Conservation (phyloP, 53 echinoderm and acorn worm genomes). For the Antedon mediterranea region DNA sequence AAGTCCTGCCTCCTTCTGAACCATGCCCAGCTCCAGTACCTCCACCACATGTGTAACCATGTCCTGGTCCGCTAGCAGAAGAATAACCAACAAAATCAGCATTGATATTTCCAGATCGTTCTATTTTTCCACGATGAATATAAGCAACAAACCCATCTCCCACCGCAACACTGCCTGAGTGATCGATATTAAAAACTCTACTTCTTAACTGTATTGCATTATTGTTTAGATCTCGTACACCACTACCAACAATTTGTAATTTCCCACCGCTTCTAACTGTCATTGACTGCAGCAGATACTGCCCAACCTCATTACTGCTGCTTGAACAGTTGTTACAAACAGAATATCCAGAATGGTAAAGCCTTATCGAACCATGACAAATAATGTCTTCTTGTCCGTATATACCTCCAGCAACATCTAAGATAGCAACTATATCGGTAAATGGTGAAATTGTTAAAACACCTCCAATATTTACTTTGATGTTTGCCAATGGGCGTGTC, state of each 20-base stretch:
- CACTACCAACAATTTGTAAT: conserved; percentile 14
- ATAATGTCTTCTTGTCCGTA: conserved; percentile 39
- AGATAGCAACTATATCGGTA: conserved; percentile 19
- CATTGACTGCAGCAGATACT: conserved; percentile 38
- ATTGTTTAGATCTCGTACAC: conserved; percentile 12
- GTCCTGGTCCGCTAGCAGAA: conserved; percentile 30
- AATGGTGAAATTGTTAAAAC: conserved; percentile 29
- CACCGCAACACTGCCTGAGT: conserved; percentile 14
- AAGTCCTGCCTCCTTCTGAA: background rate
- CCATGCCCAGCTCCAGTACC: conserved; percentile 37
- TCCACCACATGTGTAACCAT: conserved; percentile 24
- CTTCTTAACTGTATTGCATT: conserved; percentile 28
- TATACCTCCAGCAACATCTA: conserved; percentile 40
- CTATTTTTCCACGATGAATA: conserved; percentile 31
- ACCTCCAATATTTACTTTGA: conserved; percentile 26
- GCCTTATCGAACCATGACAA: conserved; percentile 23
- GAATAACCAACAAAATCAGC: conserved; percentile 37
- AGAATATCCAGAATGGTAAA: conserved; percentile 41
- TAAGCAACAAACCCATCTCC: conserved; percentile 37
- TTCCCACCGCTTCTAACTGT: conserved; percentile 28
- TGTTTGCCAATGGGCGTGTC: conserved; percentile 23
- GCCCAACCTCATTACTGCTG: conserved; percentile 37
- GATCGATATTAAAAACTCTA: conserved; percentile 42
- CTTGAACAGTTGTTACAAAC: conserved; percentile 56
- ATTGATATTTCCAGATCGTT: conserved; percentile 19